Evolutionary conservation across 2,113 vertebrate species (phyloP).

Genomic region (Plotosus lineatus): DNA sequence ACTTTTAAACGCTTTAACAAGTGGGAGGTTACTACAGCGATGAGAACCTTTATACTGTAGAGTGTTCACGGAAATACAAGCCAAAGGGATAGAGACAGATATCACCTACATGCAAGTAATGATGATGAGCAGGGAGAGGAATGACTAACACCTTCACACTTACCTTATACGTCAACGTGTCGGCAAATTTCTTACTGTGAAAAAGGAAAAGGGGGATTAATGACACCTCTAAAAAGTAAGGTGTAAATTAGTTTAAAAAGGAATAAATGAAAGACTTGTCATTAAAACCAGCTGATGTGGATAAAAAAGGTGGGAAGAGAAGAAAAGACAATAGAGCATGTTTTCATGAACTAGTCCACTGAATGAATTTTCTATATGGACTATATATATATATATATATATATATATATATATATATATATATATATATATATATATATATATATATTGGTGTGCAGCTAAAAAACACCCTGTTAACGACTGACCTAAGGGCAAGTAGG

Average conservation of each 20-base stretch:
- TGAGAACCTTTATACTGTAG: not conserved
- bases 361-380: not conserved
- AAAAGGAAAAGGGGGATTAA: slow-evolving; percentile 1
- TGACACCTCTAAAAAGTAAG: slow-evolving; percentile 8
- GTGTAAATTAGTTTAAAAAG: slow-evolving; percentile 1
- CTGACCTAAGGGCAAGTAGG: too few species aligned
- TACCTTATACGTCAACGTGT: slow-evolving; percentile 92
- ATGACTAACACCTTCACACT: slow-evolving; percentile 45
- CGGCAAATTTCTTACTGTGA: slow-evolving; percentile 82
- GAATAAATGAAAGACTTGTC: not conserved
- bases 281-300: not conserved
- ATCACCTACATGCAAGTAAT: slow-evolving; percentile 3
- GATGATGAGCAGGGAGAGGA: slow-evolving; percentile 34
- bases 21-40: not conserved
- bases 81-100: not conserved
- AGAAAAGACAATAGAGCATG: not conserved
- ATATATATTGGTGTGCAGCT: too few species aligned
- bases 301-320: not conserved
- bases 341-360: not conserved
- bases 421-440: too few species aligned
- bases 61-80: not conserved
- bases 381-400: not conserved
- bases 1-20: slow-evolving; percentile 6
- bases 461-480: too few species aligned
- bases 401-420: too few species aligned